Percentiles rank a stretch among this genome's conserved stretches.
These are phyloP conservation scores for Nyctibius grandis DNA, from an alignment of 2,797 vertebrate species.

Conservation along the genomic window DNA sequence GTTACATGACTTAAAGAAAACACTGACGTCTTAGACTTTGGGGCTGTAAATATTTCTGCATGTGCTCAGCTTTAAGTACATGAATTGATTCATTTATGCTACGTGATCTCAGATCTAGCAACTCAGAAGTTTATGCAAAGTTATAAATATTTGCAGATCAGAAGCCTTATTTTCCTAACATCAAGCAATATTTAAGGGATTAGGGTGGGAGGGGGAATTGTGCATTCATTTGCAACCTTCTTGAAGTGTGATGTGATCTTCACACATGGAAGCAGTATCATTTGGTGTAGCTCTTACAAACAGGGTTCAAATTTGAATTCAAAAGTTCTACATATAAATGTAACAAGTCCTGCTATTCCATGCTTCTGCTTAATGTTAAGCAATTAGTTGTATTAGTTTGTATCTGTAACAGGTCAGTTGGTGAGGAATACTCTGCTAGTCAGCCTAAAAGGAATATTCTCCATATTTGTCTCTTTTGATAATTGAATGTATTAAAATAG, in stretches of 20 bases:
- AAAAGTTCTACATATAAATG: not conserved
- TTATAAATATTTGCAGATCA: not conserved
- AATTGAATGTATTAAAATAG: not conserved
- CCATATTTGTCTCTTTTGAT: not conserved
- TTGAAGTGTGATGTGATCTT: not conserved
- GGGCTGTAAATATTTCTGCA: not conserved
- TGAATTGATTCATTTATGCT: not conserved
- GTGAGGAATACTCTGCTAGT: not conserved
- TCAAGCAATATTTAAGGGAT: not conserved
- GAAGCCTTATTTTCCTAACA: not conserved
- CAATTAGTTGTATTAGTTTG: not conserved
- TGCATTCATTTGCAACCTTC: not conserved
- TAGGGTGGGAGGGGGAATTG: rapidly evolving
- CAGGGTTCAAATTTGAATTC: not conserved
- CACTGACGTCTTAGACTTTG: not conserved
- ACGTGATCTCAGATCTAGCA: not conserved
- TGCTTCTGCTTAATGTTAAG: not conserved
- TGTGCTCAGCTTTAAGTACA: not conserved
- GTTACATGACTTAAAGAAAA: not conserved
- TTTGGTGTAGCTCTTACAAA: not conserved
- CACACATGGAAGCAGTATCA: not conserved
- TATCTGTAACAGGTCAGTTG: not conserved
- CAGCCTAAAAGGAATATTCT: not conserved
- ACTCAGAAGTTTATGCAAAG: not conserved
- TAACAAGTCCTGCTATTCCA: not conserved